Conservation (phyloP, 2,888 invertebrate species). For the Megastigmus dorsalis region DNA sequence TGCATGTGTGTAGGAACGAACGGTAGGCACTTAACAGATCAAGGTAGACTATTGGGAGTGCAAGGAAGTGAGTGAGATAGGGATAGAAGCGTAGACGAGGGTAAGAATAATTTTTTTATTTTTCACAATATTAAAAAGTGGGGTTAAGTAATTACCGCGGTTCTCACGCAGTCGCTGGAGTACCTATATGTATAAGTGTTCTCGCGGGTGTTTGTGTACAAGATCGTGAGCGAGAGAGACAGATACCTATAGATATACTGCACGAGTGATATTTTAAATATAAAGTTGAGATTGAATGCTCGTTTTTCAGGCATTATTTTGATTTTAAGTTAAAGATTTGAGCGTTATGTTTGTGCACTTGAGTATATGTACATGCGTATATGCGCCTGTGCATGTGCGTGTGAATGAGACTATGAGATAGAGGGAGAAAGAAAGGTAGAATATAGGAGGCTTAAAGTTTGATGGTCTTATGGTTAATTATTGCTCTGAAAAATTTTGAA, state of each 20-base stretch:
- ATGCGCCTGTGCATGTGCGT: background rate
- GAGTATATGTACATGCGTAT: background rate
- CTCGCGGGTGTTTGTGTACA: background rate
- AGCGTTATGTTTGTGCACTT: too few relatives aligned
- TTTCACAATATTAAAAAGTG: background rate
- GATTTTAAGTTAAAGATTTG: too few relatives aligned
- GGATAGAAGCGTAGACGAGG: too few relatives aligned
- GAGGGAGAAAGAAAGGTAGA: background rate
- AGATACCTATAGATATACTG: too few relatives aligned
- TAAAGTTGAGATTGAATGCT: background rate
- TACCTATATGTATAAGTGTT: background rate
- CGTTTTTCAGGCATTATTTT: too few relatives aligned
- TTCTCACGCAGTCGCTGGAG: background rate
- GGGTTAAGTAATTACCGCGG: background rate
- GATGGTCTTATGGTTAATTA: background rate
- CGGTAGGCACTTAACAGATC: too few relatives aligned
- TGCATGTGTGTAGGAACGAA: too few relatives aligned
- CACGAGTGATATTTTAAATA: background rate
- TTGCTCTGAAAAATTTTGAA: background rate
- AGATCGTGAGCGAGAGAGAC: slow-evolving; percentile 5
- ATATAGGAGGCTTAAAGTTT: slow-evolving; percentile 28
- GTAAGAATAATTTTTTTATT: background rate
- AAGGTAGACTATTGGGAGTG: slow-evolving; percentile 1
- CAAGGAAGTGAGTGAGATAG: background rate
- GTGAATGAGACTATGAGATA: too few relatives aligned